Evolutionary conservation across 2,797 vertebrate genomes (phyloP).

Genomic region (Heterohyrax brucei): DNA sequence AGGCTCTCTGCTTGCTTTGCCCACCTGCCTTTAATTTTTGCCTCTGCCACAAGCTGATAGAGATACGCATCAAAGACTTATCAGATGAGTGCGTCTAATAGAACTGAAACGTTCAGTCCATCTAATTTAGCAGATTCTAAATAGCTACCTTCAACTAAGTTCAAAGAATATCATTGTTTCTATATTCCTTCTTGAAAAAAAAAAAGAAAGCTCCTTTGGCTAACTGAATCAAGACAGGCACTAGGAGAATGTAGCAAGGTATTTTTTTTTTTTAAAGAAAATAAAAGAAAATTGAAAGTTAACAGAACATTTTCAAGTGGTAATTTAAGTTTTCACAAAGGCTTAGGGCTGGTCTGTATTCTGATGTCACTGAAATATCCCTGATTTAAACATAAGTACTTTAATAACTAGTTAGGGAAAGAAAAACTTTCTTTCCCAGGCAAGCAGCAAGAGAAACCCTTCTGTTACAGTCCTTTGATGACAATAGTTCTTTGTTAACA

Average conservation of each 20-base stretch:
- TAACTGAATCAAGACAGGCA: constrained; percentile 78
- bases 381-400: constrained; percentile 81
- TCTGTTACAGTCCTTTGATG: constrained; percentile 78
- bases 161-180: constrained; percentile 85
- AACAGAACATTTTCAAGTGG: constrained; percentile 78
- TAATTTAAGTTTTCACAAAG: constrained; percentile 85
- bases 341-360: constrained; percentile 74
- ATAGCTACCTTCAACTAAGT: constrained; percentile 84
- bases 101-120: constrained; percentile 78
- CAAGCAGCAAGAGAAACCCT: constrained; percentile 78
- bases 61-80: constrained; percentile 87
- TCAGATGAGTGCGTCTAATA: constrained; percentile 77
- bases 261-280: constrained; percentile 63
- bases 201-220: not conserved
- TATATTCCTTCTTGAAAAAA: constrained; percentile 7
- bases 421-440: constrained; percentile 84
- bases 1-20: constrained; percentile 73
- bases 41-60: constrained; percentile 78
- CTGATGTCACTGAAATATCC: constrained; percentile 84
- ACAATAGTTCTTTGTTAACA: constrained; percentile 84
- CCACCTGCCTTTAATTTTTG: constrained; percentile 87
- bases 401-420: constrained; percentile 86
- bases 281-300: constrained; percentile 76
- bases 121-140: constrained; percentile 85
- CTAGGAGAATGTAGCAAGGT: constrained; percentile 60